phyloP scores from a whole-genome alignment of 1,140 invertebrate species.

The Melitaea cinxia region DNA sequence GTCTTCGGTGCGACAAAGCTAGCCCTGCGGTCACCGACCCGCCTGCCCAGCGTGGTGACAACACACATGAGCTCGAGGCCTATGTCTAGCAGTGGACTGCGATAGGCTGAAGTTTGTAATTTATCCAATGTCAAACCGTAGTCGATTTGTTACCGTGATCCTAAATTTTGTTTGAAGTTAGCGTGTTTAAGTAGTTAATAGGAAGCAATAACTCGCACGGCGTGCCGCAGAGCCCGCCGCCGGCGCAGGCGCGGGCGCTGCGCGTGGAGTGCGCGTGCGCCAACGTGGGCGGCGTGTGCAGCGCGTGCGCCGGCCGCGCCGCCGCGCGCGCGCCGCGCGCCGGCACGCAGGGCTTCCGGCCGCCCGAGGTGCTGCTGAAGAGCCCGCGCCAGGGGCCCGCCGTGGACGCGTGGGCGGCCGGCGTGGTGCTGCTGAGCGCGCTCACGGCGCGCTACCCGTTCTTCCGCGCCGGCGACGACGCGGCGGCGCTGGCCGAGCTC shows the following conservation, averaged over 20 bases:
- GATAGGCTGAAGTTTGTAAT: too few relatives aligned
- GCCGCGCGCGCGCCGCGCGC: slow-evolving; percentile 88
- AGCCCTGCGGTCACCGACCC: too few relatives aligned
- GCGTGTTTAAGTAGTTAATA: too few relatives aligned
- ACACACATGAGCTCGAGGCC: too few relatives aligned
- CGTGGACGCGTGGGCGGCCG: slow-evolving; percentile 95
- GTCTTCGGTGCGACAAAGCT: too few relatives aligned
- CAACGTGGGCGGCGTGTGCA: slow-evolving; percentile 85
- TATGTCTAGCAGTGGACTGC: too few relatives aligned
- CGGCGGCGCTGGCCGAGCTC: slow-evolving; percentile 92
- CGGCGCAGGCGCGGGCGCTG: slow-evolving; percentile 5
- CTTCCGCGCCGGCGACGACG: slow-evolving; percentile 89
- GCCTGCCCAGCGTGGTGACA: too few relatives aligned
- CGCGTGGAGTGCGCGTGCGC: slow-evolving; percentile 85
- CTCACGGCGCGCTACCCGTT: slow-evolving; percentile 90
- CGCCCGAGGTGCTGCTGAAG: slow-evolving; percentile 87
- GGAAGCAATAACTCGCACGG: too few relatives aligned
- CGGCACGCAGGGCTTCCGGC: slow-evolving; percentile 91
- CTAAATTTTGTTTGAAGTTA: too few relatives aligned
- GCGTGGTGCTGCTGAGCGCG: slow-evolving; percentile 92
- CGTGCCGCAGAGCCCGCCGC: slow-evolving; percentile 3
- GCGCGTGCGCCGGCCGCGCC: slow-evolving; percentile 85
- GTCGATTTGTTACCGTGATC: too few relatives aligned
- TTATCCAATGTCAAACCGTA: too few relatives aligned
- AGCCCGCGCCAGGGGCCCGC: slow-evolving; percentile 79